Evolutionary conservation across 2,113 vertebrate genomes (phyloP), one percentile per base, ranked within the genome.

Genomic region (Clarias batrachus): DNA sequence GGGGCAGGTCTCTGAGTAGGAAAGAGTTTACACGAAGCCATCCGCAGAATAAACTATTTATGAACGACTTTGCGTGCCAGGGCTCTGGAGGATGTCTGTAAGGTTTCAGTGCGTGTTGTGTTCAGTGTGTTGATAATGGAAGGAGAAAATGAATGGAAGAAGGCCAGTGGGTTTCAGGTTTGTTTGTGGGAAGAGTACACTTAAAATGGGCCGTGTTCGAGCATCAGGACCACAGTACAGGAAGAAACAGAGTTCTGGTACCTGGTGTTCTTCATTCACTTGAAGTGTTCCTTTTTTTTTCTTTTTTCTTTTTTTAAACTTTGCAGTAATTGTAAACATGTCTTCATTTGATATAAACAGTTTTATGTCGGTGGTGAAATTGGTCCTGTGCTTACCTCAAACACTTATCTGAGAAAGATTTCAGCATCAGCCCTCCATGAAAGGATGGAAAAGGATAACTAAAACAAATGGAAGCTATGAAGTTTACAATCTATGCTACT

Each of bases 31-130:
- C 37, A 30, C 57, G 76, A 48, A 84, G 19, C 57, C 6, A 4
- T 84, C 63, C 62, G 41, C 23, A 76, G 23, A 63, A 27, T 84
- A 84, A 84, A 84, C 83, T 76, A 76, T 84, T 84, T 84, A 84
- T 41, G 60, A 9, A 59, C 21, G 56, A 7, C 25, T 74, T 56
- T n/a, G 19, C 48, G 30, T 76, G 83, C 56, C 25, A 63, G 71
- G 27, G 57, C 56, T 19, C 37, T 74, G 70, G 37, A 48, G 48
- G n/a, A 3, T 56, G 57, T 74, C 70, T 62, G 54, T 74, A 60
- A 41, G 21, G 33, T 48, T 30, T 68, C 56, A n/a, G 33, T 48
- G 16, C 52, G 14, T 63, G 10, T n/a, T 14, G 70, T 41, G n/a
- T 63, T 30, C 21, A 37, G 57, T 41, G 12, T 2, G 1, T 37